These are phyloP conservation scores for Herpailurus yagouaroundi DNA, from an alignment of 2,113 vertebrate species.

Conservation along the genomic window DNA sequence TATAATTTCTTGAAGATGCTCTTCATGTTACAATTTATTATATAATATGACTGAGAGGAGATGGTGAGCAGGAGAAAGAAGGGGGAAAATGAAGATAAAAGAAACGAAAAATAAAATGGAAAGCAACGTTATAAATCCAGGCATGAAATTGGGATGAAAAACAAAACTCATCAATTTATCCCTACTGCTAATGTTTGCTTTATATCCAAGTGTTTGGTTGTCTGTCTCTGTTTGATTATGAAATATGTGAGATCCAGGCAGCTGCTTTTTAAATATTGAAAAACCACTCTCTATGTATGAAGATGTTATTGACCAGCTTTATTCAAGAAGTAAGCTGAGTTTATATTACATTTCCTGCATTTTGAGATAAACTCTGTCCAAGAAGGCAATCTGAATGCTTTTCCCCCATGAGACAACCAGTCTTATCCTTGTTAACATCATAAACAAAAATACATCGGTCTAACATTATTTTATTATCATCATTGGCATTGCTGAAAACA, in stretches of 20 bases:
- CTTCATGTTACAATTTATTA: conserved; percentile 28
- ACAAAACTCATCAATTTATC: background rate
- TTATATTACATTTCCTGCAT: conserved; percentile 22
- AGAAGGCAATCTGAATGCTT: background rate
- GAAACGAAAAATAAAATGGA: background rate
- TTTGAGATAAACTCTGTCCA: conserved; percentile 27
- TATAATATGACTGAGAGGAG: conserved; percentile 40
- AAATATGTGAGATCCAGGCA: background rate
- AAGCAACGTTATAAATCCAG: background rate
- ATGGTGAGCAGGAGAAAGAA: background rate
- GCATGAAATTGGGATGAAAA: background rate
- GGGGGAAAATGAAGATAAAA: background rate
- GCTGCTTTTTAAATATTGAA: background rate
- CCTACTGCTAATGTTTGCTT: background rate
- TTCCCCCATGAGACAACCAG: background rate
- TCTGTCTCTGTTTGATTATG: background rate
- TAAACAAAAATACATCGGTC: background rate
- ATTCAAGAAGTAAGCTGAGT: background rate
- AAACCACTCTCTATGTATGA: background rate
- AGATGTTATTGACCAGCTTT: conserved; percentile 1
- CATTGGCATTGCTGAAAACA: background rate
- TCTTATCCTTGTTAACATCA: background rate
- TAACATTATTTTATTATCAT: background rate
- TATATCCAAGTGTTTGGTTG: background rate
- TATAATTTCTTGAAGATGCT: conserved; percentile 55